Evolutionary conservation across 2,113 vertebrate genomes (phyloP).

Genomic region (Agapornis roseicollis): DNA sequence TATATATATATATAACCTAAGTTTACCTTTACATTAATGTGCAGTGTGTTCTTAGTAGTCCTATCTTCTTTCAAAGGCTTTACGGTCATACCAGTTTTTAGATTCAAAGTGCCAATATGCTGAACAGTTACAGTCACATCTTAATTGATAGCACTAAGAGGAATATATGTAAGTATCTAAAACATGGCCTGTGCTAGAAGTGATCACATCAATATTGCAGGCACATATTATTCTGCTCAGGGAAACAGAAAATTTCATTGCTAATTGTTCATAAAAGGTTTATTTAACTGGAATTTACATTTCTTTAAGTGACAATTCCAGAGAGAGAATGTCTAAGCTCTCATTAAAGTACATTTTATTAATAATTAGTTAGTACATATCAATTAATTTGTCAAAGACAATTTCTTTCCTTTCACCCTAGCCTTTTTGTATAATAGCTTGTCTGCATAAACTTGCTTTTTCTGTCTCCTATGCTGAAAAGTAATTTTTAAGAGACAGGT

Average conservation of each 20-base stretch:
- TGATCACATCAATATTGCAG: neutral
- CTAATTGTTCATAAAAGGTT: slow-evolving; percentile 46
- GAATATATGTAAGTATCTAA: neutral
- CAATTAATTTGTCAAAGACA: slow-evolving; percentile 68
- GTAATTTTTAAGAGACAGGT: neutral
- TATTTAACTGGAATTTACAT: slow-evolving; percentile 55
- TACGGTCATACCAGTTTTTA: neutral
- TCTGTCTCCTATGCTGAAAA: slow-evolving; percentile 18
- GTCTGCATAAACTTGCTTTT: neutral
- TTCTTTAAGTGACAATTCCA: slow-evolving; percentile 51
- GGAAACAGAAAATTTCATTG: slow-evolving; percentile 51
- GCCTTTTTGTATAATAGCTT: slow-evolving; percentile 4
- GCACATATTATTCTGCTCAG: slow-evolving; percentile 58
- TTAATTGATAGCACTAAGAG: neutral
- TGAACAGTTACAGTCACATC: neutral
- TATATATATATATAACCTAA: neutral
- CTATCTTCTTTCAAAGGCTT: neutral
- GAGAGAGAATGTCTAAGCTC: slow-evolving; percentile 39
- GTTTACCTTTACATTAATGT: neutral
- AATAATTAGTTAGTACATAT: slow-evolving; percentile 47
- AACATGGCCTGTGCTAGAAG: neutral
- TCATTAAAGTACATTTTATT: slow-evolving; percentile 56
- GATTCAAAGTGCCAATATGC: neutral
- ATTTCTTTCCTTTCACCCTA: slow-evolving; percentile 20
- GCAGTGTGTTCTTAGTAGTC: neutral